Conservation (phyloP, 35 echinoderm and acorn worm genomes). For the Anneissia japonica region DNA sequence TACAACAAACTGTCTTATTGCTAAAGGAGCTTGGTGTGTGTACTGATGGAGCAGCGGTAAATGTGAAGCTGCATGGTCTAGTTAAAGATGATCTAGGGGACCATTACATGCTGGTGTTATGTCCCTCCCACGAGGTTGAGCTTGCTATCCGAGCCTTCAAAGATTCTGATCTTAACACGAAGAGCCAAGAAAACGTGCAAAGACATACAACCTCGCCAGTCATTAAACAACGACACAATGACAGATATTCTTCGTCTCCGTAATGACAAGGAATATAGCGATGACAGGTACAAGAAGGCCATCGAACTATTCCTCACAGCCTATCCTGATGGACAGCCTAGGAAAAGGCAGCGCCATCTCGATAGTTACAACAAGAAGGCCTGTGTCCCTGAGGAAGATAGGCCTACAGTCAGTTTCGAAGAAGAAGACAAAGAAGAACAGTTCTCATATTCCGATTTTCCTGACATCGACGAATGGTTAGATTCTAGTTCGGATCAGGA, state of each 20-base stretch:
- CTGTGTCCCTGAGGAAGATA: too few species aligned
- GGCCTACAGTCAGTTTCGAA: too few species aligned
- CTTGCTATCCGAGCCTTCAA: background rate
- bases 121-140: background rate
- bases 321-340: background rate
- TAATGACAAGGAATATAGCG: background rate
- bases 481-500: too few species aligned
- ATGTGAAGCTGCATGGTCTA: background rate
- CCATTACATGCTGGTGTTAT: background rate
- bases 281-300: background rate
- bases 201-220: background rate
- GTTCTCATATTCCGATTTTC: too few species aligned
- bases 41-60: background rate
- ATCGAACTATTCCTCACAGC: background rate
- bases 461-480: too few species aligned
- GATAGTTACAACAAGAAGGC: background rate
- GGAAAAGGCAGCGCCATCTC: background rate
- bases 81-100: background rate
- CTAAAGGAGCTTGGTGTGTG: background rate
- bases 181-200: background rate
- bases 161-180: background rate
- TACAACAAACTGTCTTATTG: too few species aligned
- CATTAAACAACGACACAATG: background rate
- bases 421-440: too few species aligned
- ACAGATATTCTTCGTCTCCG: background rate